Percentiles rank a stretch among this genome's conserved stretches.
These are phyloP conservation scores for Euborellia annulipes DNA, from an alignment of 1,140 invertebrate genomes.

Conservation along the genomic window DNA sequence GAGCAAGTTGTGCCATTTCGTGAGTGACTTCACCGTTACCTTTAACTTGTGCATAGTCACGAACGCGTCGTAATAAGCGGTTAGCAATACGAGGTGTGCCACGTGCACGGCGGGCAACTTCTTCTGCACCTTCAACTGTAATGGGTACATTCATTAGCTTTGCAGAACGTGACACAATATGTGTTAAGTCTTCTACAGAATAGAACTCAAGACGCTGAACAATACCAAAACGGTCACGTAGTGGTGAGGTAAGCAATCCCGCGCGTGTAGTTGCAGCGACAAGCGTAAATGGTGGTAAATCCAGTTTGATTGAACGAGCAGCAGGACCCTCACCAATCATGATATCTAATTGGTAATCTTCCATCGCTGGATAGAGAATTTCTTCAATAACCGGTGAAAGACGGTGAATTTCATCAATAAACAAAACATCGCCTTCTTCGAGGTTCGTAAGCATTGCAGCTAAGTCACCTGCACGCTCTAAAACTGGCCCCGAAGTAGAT, in stretches of 20 bases:
- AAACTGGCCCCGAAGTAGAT: neutral
- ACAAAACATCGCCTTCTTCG: neutral
- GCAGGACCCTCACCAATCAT: neutral
- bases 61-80: neutral
- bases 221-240: neutral
- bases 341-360: constrained; percentile 1
- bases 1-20: neutral
- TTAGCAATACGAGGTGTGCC: neutral
- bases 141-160: neutral
- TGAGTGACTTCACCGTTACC: neutral
- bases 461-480: neutral
- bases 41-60: neutral
- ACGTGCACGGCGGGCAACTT: neutral
- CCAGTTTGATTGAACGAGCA: neutral
- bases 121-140: neutral
- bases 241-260: neutral
- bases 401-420: neutral
- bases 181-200: neutral
- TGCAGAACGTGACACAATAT: neutral
- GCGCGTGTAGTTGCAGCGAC: neutral
- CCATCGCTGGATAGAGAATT: neutral
- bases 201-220: neutral
- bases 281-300: neutral
- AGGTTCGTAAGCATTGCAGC: neutral
- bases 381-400: neutral